A percentile compares a stretch with the other conserved stretches of the same genome.
These are phyloP conservation scores for Teleiodes luculella DNA, from an alignment of 2,888 invertebrate species.

Conservation along the genomic window DNA sequence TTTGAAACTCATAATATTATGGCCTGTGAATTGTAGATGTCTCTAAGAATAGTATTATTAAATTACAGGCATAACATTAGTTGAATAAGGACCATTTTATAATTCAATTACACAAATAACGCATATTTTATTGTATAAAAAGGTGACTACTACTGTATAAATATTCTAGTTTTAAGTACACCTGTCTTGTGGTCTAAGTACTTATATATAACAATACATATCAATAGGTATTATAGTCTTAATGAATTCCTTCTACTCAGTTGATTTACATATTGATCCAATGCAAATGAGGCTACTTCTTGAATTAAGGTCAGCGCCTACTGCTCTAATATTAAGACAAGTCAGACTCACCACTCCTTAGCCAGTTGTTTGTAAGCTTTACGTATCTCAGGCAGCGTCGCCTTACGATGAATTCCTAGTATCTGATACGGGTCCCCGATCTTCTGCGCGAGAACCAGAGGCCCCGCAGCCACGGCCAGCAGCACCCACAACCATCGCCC, in stretches of 20 bases:
- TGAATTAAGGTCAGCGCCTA: constrained; percentile 2
- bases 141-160: no score
- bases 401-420: constrained; percentile 86
- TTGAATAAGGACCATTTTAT: no score
- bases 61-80: no score
- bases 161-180: no score
- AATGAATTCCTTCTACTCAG: not conserved
- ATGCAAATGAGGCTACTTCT: constrained; percentile 12
- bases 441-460: constrained; percentile 57
- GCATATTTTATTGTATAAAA: no score
- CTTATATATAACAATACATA: no score
- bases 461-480: constrained; percentile 41
- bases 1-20: no score
- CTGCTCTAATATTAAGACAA: not conserved
- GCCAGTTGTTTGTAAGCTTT: constrained; percentile 93
- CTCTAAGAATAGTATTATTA: no score
- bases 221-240: not conserved
- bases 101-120: no score
- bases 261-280: constrained; percentile 20
- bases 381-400: constrained; percentile 89
- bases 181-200: no score
- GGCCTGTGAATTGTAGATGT: no score
- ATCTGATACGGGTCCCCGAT: constrained; percentile 90
- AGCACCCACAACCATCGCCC: constrained; percentile 57
- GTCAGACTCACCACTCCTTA: constrained; percentile 87